Evolutionary conservation across 2,797 vertebrate species (phyloP).

Genomic region (Clarias platycephalus): DNA sequence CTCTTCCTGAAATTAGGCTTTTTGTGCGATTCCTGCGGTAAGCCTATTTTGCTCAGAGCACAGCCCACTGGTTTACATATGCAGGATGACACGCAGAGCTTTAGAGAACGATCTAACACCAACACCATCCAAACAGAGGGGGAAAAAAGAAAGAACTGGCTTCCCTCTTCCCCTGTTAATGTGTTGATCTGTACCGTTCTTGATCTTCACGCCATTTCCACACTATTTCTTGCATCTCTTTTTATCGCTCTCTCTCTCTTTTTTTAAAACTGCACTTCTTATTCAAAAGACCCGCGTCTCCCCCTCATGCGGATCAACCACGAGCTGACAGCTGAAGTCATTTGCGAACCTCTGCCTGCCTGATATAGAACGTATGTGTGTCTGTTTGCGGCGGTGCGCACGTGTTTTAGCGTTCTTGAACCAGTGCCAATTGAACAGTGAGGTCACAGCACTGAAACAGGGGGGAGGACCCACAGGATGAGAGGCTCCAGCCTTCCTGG

Average conservation of each 20-base stretch:
- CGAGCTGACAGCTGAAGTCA: conserved; percentile 56
- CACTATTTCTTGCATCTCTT: conserved; percentile 11
- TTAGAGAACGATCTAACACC: conserved; percentile 21
- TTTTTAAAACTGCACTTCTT: conserved; percentile 17
- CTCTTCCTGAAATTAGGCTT: conserved; percentile 38
- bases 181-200: conserved; percentile 10
- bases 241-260: conserved; percentile 20
- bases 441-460: conserved; percentile 52
- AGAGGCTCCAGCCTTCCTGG: conserved; percentile 45
- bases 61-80: conserved; percentile 27
- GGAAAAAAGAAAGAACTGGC: conserved; percentile 1
- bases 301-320: background rate
- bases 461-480: conserved; percentile 38
- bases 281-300: background rate
- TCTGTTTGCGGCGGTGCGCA: conserved; percentile 30
- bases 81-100: background rate
- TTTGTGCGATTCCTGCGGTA: conserved; percentile 15
- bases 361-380: conserved; percentile 44
- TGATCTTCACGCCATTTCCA: conserved; percentile 46
- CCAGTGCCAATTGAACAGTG: conserved; percentile 56
- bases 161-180: conserved; percentile 21
- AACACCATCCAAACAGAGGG: conserved; percentile 24
- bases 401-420: conserved; percentile 55
- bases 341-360: conserved; percentile 50
- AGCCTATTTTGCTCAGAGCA: conserved; percentile 11